Conservation (phyloP, 2,113 vertebrate genomes). For the Varanus komodoensis region DNA sequence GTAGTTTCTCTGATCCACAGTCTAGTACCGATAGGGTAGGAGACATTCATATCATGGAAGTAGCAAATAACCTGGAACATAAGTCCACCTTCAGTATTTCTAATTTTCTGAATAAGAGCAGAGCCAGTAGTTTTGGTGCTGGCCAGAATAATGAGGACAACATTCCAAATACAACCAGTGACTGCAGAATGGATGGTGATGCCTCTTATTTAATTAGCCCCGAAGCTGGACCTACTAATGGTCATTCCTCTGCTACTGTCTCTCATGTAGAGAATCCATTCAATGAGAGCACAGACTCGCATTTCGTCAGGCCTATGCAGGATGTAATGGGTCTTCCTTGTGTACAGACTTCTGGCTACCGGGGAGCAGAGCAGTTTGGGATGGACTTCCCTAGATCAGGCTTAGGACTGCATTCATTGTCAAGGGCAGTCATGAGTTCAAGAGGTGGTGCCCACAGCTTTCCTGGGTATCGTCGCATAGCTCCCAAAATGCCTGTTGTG, state of each 20-base stretch:
- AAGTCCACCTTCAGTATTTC: slow-evolving; percentile 90
- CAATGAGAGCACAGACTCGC: slow-evolving; percentile 83
- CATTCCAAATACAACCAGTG: slow-evolving; percentile 92
- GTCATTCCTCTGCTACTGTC: slow-evolving; percentile 78
- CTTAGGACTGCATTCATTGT: slow-evolving; percentile 88
- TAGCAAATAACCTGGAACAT: slow-evolving; percentile 80
- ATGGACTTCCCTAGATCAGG: slow-evolving; percentile 91
- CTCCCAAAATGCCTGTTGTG: slow-evolving; percentile 88
- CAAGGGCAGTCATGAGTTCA: slow-evolving; percentile 82
- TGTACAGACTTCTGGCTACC: slow-evolving; percentile 76
- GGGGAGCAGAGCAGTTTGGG: slow-evolving; percentile 84
- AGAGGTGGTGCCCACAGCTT: slow-evolving; percentile 83
- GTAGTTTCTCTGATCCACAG: slow-evolving; percentile 92
- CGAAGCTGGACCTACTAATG: slow-evolving; percentile 74
- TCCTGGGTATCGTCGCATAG: slow-evolving; percentile 92
- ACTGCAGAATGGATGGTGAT: slow-evolving; percentile 84
- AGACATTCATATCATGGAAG: slow-evolving; percentile 87
- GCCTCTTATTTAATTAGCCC: slow-evolving; percentile 86
- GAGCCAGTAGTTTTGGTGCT: slow-evolving; percentile 70
- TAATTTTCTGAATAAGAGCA: slow-evolving; percentile 88
- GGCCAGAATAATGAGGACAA: slow-evolving; percentile 81
- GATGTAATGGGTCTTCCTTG: slow-evolving; percentile 84
- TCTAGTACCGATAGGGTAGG: slow-evolving; percentile 85
- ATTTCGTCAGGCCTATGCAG: slow-evolving; percentile 88
- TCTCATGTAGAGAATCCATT: slow-evolving; percentile 82